Base-by-base conservation (phyloP, 2,888 invertebrate genomes). In the Acrobasis repandana region DNA sequence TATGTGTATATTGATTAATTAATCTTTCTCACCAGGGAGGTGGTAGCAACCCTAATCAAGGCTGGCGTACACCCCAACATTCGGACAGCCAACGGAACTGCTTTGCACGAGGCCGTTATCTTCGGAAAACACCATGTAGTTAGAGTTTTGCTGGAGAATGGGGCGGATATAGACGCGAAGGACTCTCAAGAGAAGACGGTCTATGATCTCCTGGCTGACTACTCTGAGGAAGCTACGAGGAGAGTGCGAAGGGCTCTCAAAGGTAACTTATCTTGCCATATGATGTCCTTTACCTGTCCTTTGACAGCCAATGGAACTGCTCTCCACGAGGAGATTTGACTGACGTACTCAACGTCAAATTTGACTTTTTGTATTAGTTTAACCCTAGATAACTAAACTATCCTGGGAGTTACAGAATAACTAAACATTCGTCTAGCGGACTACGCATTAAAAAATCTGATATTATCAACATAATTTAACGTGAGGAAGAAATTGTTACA, bases 101-200 rank as follows among this genome's bases (percentile, higher is more conserved):
- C 98, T 0, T 93, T 99, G 65, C 98, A 98, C 90, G 98, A 98
- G 82, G 98, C 98, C 0, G 98, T 98, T 0, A 93, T 97, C 28
- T 98, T 96, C 83, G 98, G 98, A 16, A 98, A 98, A 85, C 95
- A 96, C 69, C 96, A 97, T 63, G 97, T 98, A 16, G 98, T 97
- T 20, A 93, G 96, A 60, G 94, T 96, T 0, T 93, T 98, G 43
- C 90, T 98, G 15, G 95, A 96, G 65, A 94, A 95, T 70, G 97
- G 97, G 1, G 96, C 97, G 18, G 96, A 98, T 82, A 92, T 97
- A 49, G 94, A 94, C 65, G 95, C 97, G 51, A 94, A 95, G 28
- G 97, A 99, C 81, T 93, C 94, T 9, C 94, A 95, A 67, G 95
- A 96, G 62, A 95, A 96, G 80, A 98, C 98, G 8, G 98, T 98